Conservation (phyloP, 2,113 vertebrate species). For the Alces alces region DNA sequence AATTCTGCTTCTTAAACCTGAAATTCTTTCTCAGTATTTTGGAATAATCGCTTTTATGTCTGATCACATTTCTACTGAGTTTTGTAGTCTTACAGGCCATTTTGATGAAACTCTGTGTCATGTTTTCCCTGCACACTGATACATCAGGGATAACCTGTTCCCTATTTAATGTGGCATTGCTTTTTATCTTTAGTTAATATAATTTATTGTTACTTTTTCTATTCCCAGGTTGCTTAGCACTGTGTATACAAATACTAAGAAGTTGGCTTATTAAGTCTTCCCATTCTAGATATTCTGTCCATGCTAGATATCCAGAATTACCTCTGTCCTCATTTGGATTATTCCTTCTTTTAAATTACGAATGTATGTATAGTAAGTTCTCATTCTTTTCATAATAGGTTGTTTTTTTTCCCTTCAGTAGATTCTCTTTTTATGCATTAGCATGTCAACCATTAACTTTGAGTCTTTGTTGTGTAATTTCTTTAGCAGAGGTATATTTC, state of each 20-base stretch:
- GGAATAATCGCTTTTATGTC: not conserved
- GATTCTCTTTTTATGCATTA: constrained; percentile 37
- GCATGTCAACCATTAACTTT: constrained; percentile 15
- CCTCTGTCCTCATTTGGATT: not conserved
- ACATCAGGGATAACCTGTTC: not conserved
- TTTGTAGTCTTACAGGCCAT: not conserved
- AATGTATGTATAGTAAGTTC: not conserved
- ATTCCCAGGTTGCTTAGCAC: not conserved
- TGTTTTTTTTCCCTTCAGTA: not conserved
- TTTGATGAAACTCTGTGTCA: constrained; percentile 8
- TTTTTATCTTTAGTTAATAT: constrained; percentile 31
- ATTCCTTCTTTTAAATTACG: constrained; percentile 49
- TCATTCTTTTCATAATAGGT: constrained; percentile 31
- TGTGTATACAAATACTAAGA: constrained; percentile 42
- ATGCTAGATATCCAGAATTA: constrained; percentile 11
- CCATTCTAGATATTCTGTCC: not conserved
- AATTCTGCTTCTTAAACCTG: not conserved
- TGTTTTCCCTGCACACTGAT: not conserved
- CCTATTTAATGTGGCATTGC: not conserved
- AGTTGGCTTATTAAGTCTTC: constrained; percentile 24
- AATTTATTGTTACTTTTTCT: constrained; percentile 34
- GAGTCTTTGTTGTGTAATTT: not conserved
- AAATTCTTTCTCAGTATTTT: not conserved
- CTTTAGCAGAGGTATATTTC: not conserved
- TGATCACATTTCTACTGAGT: not conserved